Evolutionary conservation across 2,113 vertebrate species (phyloP).

Genomic region (Echinops telfairi): DNA sequence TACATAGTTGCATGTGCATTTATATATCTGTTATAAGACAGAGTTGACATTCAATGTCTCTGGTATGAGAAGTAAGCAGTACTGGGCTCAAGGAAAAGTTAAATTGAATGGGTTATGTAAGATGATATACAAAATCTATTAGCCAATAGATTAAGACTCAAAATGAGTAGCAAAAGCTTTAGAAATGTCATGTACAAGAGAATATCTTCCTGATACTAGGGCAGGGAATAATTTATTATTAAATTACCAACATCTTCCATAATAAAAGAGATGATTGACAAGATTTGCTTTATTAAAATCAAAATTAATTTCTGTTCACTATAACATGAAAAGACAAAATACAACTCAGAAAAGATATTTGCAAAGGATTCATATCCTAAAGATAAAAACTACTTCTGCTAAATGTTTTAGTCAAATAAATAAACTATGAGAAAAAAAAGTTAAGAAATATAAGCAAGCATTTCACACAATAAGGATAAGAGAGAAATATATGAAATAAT

Average conservation of each 20-base stretch:
- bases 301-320: neutral
- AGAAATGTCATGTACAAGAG: too few relatives aligned
- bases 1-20: neutral
- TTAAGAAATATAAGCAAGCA: neutral
- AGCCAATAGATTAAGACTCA: too few relatives aligned
- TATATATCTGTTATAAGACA: neutral
- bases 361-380: neutral
- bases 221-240: too few relatives aligned
- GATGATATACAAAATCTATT: neutral
- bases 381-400: neutral
- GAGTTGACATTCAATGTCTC: neutral
- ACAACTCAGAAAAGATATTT: neutral
- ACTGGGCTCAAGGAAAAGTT: neutral
- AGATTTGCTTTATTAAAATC: neutral
- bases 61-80: neutral
- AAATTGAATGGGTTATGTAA: neutral
- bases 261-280: neutral
- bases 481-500: too few relatives aligned
- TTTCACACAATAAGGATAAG: too few relatives aligned
- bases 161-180: too few relatives aligned
- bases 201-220: too few relatives aligned
- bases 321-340: neutral
- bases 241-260: neutral
- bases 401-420: neutral
- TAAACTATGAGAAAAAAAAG: neutral